A percentile compares a stretch with the other conserved stretches of the same genome.
These are phyloP conservation scores for Brachypteracias leptosomus DNA, from an alignment of 2,113 vertebrate genomes.

Conservation along the genomic window DNA sequence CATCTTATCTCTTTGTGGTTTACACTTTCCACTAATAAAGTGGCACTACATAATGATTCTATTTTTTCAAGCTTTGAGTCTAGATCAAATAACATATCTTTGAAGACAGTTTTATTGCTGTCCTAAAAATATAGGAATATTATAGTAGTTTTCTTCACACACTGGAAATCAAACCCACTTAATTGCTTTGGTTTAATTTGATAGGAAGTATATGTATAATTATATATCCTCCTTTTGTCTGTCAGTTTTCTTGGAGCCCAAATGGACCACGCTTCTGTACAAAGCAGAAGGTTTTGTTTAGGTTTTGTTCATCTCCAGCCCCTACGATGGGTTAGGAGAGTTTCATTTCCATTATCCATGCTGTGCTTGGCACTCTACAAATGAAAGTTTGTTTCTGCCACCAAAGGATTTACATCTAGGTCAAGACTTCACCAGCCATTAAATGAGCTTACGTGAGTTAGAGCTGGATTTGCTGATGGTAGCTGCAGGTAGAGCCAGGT, in stretches of 20 bases:
- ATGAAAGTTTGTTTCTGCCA: background rate
- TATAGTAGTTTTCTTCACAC: slow-evolving; percentile 6
- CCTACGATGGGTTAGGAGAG: background rate
- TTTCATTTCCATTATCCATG: background rate
- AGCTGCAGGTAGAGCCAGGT: background rate
- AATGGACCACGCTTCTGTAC: background rate
- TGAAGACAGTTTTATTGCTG: slow-evolving; percentile 32
- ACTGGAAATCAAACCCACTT: background rate
- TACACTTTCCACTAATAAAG: slow-evolving; percentile 32
- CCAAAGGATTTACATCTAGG: background rate
- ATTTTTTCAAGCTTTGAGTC: slow-evolving; percentile 55
- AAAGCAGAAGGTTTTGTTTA: background rate
- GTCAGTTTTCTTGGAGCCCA: background rate
- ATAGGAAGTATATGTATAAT: background rate
- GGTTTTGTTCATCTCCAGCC: background rate
- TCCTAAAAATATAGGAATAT: slow-evolving; percentile 31
- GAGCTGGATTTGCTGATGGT: background rate
- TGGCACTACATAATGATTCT: slow-evolving; percentile 39
- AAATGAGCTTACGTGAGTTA: background rate
- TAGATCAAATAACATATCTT: slow-evolving; percentile 51
- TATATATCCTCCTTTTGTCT: slow-evolving; percentile 24
- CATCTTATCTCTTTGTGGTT: slow-evolving; percentile 10
- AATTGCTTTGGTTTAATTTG: slow-evolving; percentile 41
- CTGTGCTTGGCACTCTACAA: background rate
- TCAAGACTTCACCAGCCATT: background rate